These are phyloP conservation scores for Penaeus vannamei DNA, from an alignment of 1,140 invertebrate genomes.

Conservation along the genomic window DNA sequence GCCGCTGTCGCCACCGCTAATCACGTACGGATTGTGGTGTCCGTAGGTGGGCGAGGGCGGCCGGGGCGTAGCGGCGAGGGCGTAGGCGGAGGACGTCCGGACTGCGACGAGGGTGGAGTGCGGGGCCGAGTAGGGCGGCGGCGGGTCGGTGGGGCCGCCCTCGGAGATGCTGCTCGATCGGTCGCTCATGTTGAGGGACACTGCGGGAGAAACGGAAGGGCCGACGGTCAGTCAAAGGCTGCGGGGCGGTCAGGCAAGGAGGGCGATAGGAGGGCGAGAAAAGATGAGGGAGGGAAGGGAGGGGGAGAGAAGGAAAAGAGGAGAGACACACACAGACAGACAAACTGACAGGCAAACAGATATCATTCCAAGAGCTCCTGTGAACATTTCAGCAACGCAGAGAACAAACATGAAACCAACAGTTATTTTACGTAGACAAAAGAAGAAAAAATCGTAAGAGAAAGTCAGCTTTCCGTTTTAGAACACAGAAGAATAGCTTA, in stretches of 20 bases:
- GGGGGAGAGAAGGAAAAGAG: background rate
- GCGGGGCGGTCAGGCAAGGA: background rate
- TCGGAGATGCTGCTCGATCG: conserved; percentile 44
- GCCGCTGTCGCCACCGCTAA: conserved; percentile 44
- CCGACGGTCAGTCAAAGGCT: background rate
- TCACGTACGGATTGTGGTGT: conserved; percentile 42
- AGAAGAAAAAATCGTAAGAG: no score
- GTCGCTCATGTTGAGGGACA: conserved; percentile 42
- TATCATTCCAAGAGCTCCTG: no score
- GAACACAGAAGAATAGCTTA: no score
- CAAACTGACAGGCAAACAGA: no score
- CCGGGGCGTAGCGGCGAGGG: conserved; percentile 31
- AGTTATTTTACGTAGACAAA: no score
- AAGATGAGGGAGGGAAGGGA: background rate
- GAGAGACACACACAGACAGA: no score
- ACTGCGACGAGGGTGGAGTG: conserved; percentile 56
- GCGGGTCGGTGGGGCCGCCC: conserved; percentile 18
- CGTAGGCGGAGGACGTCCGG: conserved; percentile 41
- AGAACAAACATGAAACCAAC: no score
- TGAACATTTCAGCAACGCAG: no score
- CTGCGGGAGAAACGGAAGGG: background rate
- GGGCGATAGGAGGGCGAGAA: background rate
- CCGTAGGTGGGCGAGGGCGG: conserved; percentile 33
- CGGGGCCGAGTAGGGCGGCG: conserved; percentile 51
- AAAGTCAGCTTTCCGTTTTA: no score